Base-by-base conservation (phyloP, 2,113 vertebrate species). In the Lampris megalopsis region DNA sequence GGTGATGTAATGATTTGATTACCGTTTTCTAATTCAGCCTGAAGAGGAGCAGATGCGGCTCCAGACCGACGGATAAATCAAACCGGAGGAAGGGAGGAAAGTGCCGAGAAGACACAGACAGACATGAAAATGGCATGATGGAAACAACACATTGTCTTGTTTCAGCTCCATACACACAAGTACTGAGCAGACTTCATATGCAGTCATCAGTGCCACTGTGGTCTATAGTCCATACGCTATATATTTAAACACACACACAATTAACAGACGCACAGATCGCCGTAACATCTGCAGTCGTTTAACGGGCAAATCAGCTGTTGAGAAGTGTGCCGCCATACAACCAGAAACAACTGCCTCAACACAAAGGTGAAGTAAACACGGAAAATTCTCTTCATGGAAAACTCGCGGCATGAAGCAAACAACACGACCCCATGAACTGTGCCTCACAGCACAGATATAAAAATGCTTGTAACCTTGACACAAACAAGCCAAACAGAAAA, bases 321-420 rank as follows among this genome's bases (percentile, higher is more conserved):
- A 69, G 63, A 80, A 68, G 63, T 49, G 79, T 59, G 79, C 43
- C 52, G 60, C 72, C 24, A 24, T 24, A 24, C 24, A 24, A 24
- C 24, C 42, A 8, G 13, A 35, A 71, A 82, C 74, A 74, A 73
- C n/a, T 5, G 11, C 63, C 58, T 10, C 71, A 75, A 76, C 76
- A 86, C 86, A 86, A 71, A 64, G 74, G 52, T 24, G 73, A 73
- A 82, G 81, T 63, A 77, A 85, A 87, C 73, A 86, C 60, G 91
- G 92, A 94, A 93, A 93, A 91, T 80, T 78, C 59, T 75, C 78
- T 63, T 83, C 79, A 91, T 79, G 89, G 90, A 93, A 94, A 92
- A 88, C 78, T 77, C 68, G 35, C 57, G 2, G 63, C 72, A 66
- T 63, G 75, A 80, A 75, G 36, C 61, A 85, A 81, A 86, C 62